Base-by-base conservation (phyloP, 2,797 vertebrate genomes). In the Apogon hyalosoma region DNA sequence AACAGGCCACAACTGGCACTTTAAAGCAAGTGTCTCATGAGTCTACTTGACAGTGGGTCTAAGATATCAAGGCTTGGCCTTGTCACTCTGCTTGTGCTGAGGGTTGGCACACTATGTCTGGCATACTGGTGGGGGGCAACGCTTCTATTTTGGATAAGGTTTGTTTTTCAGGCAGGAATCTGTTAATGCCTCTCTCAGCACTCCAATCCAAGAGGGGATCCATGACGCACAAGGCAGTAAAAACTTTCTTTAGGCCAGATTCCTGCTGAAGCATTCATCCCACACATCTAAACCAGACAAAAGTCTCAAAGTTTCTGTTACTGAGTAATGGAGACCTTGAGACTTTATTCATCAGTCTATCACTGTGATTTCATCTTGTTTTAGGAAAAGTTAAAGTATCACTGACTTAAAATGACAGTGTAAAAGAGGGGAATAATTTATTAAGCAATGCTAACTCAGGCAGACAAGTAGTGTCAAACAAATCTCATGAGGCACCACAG, bases 101-200 rank as follows among this genome's bases (percentile, higher is more conserved):
- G 14, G 31, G 73, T 75, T 72, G 84, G 66, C 80, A 80, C 83
- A 69, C 79, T 46, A 61, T 65, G 77, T 74, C 59, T 80, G 82
- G 73, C 81, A 86, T 73, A 67, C 79, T 64, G 78, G 59, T 42
- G 39, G 56, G 48, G 68, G 65, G 79, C 63, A 33, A 88, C 90
- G 77, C 86, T 33, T 93, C 92, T 93, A 93, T 94, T 93, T 92
- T 87, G 71, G 91, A 89, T 73, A 79, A 82, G 89, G 86, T 90
- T 90, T 92, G 86, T 90, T 90, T 88, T 90, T 88, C 88, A 90
- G 72, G 64, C 66, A 28, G 79, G 79, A 77, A 63, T 90, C 80
- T 85, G 76, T 90, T 87, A 90, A 90, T 80, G 74, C 55, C 8
- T 69, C 66, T 73, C 75, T 86, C 86, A 80, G 87, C 77, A 76